Percentiles rank a stretch among this genome's conserved stretches.
Conservation (phyloP, 2,888 invertebrate genomes). For the Thalpophila matura region DNA sequence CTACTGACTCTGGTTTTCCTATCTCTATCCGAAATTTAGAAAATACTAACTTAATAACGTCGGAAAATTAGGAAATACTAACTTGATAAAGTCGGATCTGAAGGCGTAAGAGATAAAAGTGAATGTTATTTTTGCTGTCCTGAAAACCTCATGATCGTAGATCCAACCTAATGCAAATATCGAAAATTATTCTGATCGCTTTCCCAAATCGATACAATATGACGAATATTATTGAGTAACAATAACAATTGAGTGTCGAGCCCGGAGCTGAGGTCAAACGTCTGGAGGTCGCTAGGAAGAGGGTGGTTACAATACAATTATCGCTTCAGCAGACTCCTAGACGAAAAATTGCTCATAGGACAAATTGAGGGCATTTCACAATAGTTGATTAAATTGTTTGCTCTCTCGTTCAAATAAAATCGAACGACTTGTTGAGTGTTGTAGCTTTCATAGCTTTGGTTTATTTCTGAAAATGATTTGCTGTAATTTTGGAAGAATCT, state of each 20-base stretch:
- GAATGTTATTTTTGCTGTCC: no score
- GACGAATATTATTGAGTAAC: slow-evolving; percentile 62
- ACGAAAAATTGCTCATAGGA: slow-evolving; percentile 38
- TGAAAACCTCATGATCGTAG: no score
- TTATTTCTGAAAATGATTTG: slow-evolving; percentile 7
- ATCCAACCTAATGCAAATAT: no score
- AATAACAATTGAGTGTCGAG: slow-evolving; percentile 53
- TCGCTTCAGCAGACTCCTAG: slow-evolving; percentile 26
- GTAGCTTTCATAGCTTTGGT: slow-evolving; percentile 5
- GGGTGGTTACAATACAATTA: slow-evolving; percentile 58
- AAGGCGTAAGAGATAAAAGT: no score
- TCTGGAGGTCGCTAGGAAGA: slow-evolving; percentile 84
- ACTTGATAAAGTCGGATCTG: no score
- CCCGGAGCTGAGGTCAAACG: slow-evolving; percentile 75
- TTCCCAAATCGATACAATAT: slow-evolving; percentile 65
- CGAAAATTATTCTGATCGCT: slow-evolving; percentile 65
- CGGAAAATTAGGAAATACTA: no score
- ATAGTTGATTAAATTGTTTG: slow-evolving; percentile 2
- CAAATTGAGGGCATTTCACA: slow-evolving; percentile 45
- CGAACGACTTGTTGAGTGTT: slow-evolving; percentile 2
- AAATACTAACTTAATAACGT: no score
- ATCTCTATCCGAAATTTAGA: no score
- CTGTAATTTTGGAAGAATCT: no score
- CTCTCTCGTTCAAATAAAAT: slow-evolving; percentile 2
- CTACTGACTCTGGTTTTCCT: no score